A percentile compares a stretch with the other conserved stretches of the same genome.
Conservation (phyloP, 2,888 invertebrate species). For the Luperina testacea region DNA sequence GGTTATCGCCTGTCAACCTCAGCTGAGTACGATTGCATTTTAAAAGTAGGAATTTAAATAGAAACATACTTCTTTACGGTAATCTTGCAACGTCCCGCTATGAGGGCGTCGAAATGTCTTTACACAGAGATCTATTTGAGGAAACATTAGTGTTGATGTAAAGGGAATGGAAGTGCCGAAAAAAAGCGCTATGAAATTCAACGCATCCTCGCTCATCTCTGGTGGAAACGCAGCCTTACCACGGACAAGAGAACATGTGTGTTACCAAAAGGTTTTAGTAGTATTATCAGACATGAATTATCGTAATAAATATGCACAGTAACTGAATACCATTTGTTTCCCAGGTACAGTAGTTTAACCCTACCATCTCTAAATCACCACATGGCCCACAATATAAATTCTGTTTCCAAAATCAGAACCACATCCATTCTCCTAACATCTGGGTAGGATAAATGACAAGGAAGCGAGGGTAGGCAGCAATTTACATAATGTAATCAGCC, state of each 20-base stretch:
- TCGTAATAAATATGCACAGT: not conserved
- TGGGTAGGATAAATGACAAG: slow-evolving; percentile 80
- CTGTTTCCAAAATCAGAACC: slow-evolving; percentile 22
- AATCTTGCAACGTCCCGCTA: slow-evolving; percentile 76
- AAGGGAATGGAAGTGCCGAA: slow-evolving; percentile 38
- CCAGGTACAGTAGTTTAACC: not conserved
- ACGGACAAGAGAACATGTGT: not conserved
- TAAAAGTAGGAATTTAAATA: slow-evolving; percentile 81
- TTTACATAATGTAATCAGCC: slow-evolving; percentile 88
- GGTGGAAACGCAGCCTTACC: too few relatives aligned
- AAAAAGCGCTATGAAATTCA: not conserved
- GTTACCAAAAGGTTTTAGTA: not conserved
- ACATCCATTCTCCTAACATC: slow-evolving; percentile 68
- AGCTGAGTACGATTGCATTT: slow-evolving; percentile 72
- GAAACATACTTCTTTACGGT: slow-evolving; percentile 83
- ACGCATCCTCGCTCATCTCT: too few relatives aligned
- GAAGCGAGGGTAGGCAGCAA: slow-evolving; percentile 74
- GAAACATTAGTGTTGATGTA: slow-evolving; percentile 59
- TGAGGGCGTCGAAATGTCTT: slow-evolving; percentile 77
- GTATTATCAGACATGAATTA: not conserved
- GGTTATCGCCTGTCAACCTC: slow-evolving; percentile 79
- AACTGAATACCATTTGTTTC: not conserved
- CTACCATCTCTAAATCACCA: slow-evolving; percentile 19
- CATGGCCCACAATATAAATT: not conserved
- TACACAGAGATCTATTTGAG: slow-evolving; percentile 74